phyloP scores from a whole-genome alignment of 2,113 vertebrate species.

The Trochalopteron elliotii region DNA sequence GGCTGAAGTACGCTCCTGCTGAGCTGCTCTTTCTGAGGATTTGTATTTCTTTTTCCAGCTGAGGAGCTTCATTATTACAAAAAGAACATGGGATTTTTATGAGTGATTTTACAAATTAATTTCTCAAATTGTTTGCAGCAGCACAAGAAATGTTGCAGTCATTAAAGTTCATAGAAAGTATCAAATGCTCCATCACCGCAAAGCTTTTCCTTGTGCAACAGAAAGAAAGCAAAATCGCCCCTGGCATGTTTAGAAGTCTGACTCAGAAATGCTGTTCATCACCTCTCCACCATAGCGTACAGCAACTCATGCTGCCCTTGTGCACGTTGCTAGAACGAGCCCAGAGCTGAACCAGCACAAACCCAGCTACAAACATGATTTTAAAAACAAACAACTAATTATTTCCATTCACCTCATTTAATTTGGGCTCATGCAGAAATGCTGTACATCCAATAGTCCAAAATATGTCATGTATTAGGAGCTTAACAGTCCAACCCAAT shows the following conservation, averaged over 20 bases:
- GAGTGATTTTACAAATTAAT: conserved; percentile 48
- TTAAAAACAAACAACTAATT: conserved; percentile 43
- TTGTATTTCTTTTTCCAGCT: not conserved
- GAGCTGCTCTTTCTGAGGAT: conserved; percentile 4
- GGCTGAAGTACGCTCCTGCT: not conserved
- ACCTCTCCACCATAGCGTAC: rapidly evolving
- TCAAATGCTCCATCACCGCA: not conserved
- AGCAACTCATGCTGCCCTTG: not conserved
- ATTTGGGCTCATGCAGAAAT: conserved; percentile 1
- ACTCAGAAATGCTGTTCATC: not conserved
- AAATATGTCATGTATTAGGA: conserved; percentile 48
- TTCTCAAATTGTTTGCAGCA: conserved; percentile 43
- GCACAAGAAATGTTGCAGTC: not conserved
- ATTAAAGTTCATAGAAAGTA: conserved; percentile 29
- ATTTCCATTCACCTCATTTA: conserved; percentile 45
- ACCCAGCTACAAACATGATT: conserved; percentile 13
- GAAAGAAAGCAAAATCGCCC: not conserved
- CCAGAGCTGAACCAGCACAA: not conserved
- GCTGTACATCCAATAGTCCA: conserved; percentile 12
- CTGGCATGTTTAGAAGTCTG: not conserved
- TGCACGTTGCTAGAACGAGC: not conserved
- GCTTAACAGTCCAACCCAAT: conserved; percentile 37
- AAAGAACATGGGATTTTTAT: conserved; percentile 34
- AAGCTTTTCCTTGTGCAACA: not conserved
- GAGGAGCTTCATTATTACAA: not conserved